phyloP scores from a whole-genome alignment of 2,888 invertebrate species.

The Rotaria sp. region DNA sequence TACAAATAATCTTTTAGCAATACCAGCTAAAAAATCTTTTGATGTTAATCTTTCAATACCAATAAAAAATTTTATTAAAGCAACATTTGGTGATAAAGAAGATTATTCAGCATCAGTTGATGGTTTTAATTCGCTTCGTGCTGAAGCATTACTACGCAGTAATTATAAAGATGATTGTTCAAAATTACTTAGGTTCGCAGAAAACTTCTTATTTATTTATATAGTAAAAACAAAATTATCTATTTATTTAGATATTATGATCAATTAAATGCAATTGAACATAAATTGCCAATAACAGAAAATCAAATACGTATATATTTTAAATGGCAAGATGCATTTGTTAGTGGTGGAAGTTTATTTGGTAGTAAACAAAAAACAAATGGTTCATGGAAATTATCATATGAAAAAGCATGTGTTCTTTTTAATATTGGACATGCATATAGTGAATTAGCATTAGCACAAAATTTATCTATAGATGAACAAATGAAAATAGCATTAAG shows the following conservation, averaged over 20 bases:
- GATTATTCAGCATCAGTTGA: slow-evolving; percentile 37
- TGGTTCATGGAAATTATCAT: slow-evolving; percentile 63
- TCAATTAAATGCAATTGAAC: slow-evolving; percentile 80
- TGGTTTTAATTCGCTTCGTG: slow-evolving; percentile 32
- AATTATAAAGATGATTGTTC: slow-evolving; percentile 25
- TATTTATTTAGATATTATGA: slow-evolving; percentile 77
- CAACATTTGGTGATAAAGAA: slow-evolving; percentile 37
- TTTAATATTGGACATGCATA: slow-evolving; percentile 93
- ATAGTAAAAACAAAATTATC: neutral
- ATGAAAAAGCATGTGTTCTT: slow-evolving; percentile 84
- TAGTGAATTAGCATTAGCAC: slow-evolving; percentile 74
- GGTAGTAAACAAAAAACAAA: slow-evolving; percentile 28
- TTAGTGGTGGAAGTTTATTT: slow-evolving; percentile 33
- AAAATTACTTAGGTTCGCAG: neutral
- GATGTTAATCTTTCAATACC: slow-evolving; percentile 35
- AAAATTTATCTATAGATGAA: slow-evolving; percentile 80
- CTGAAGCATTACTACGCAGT: slow-evolving; percentile 30
- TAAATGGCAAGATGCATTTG: slow-evolving; percentile 97
- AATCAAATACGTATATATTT: slow-evolving; percentile 78
- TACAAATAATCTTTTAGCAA: neutral
- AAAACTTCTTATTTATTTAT: neutral
- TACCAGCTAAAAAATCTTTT: slow-evolving; percentile 37
- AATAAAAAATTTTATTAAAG: slow-evolving; percentile 35
- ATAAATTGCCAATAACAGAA: slow-evolving; percentile 85
- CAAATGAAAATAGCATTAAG: slow-evolving; percentile 84